These are phyloP conservation scores for Tipula helvola DNA, from an alignment of 2,888 invertebrate genomes.

Conservation along the genomic window DNA sequence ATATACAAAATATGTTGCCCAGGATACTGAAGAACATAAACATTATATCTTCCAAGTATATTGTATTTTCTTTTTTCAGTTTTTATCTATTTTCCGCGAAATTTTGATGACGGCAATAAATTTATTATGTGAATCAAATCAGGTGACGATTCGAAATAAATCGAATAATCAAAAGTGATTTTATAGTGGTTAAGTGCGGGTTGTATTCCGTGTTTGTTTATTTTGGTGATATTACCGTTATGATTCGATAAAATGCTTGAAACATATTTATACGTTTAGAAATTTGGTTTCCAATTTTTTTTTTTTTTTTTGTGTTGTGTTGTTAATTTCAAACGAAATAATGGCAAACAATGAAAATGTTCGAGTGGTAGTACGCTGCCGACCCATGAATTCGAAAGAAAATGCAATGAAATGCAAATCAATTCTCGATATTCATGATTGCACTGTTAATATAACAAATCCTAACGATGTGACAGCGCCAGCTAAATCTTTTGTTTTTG, in stretches of 20 bases:
- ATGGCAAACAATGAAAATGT: neutral
- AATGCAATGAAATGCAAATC: conserved; percentile 52
- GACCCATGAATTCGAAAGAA: conserved; percentile 73
- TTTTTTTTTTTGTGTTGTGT: too few relatives aligned
- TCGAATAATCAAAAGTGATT: neutral
- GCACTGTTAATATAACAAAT: conserved; percentile 49
- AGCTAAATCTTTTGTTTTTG: conserved; percentile 65
- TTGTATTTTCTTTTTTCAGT: neutral
- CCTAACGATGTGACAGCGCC: conserved; percentile 46
- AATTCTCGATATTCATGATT: conserved; percentile 51
- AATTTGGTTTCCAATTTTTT: neutral
- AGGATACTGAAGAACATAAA: neutral
- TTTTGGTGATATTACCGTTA: neutral
- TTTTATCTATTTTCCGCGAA: neutral
- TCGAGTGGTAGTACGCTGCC: conserved; percentile 41
- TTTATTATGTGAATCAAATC: neutral
- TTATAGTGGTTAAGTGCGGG: neutral
- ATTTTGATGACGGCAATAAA: neutral
- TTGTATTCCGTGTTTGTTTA: neutral
- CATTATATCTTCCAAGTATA: neutral
- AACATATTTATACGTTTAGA: neutral
- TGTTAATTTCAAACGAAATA: neutral
- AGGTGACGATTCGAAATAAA: neutral
- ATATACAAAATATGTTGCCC: neutral
- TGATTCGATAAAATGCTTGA: neutral